phyloP scores from a whole-genome alignment of 2,888 invertebrate genomes.

The Biston betularia region DNA sequence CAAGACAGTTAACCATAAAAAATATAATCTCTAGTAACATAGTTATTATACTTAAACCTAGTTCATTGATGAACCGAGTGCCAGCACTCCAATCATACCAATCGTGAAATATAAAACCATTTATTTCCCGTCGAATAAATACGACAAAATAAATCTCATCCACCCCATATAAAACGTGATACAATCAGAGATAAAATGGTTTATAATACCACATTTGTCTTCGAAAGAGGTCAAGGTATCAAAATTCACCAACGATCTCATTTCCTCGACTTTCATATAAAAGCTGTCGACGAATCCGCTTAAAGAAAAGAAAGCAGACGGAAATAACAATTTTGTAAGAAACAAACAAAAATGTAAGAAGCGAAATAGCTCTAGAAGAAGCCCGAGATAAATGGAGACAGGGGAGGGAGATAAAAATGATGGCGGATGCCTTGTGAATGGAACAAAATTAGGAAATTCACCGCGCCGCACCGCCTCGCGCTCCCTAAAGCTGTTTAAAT shows the following conservation, averaged over 20 bases:
- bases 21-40: no score
- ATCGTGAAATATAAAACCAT: not conserved
- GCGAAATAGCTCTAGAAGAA: constrained; percentile 74
- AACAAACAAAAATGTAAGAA: constrained; percentile 82
- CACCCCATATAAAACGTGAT: constrained; percentile 28
- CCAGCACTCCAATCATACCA: no score
- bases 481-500: constrained; percentile 72
- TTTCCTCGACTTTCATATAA: constrained; percentile 78
- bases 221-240: constrained; percentile 72
- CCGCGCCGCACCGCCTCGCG: constrained; percentile 69
- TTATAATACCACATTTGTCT: constrained; percentile 63
- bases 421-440: constrained; percentile 82
- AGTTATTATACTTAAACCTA: no score
- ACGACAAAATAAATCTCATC: constrained; percentile 23
- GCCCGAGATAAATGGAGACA: constrained; percentile 81
- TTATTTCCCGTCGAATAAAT: constrained; percentile 8
- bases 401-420: constrained; percentile 84
- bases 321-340: constrained; percentile 84
- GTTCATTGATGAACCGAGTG: no score
- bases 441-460: constrained; percentile 82
- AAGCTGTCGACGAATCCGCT: constrained; percentile 77
- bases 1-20: no score
- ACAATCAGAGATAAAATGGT: constrained; percentile 57
- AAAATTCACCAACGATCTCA: constrained; percentile 72
- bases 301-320: constrained; percentile 79